These are phyloP conservation scores for Bucco capensis DNA, from an alignment of 2,113 vertebrate species.

Conservation along the genomic window DNA sequence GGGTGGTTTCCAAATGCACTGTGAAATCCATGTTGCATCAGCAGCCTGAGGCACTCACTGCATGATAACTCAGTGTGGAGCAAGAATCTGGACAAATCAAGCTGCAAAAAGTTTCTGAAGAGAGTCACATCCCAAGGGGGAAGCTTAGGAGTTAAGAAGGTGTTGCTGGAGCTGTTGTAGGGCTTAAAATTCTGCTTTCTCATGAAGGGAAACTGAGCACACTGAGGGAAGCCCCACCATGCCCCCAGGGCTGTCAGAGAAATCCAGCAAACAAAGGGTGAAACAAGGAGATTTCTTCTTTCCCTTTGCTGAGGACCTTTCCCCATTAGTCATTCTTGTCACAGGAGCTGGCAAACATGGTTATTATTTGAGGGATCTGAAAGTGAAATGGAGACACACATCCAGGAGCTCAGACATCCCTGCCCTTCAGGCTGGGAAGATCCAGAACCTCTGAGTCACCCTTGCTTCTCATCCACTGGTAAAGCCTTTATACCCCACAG, in stretches of 20 bases:
- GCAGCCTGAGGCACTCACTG: neutral
- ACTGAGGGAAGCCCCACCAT: neutral
- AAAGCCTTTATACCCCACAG: neutral
- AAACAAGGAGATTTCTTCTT: conserved; percentile 7
- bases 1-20: neutral
- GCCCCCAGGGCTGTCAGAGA: neutral
- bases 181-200: neutral
- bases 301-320: conserved; percentile 27
- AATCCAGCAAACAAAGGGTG: conserved; percentile 41
- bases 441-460: neutral
- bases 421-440: rapidly evolving
- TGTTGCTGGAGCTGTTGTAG: neutral
- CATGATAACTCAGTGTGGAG: neutral
- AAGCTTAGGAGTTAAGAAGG: neutral
- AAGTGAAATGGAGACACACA: neutral
- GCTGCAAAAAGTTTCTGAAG: conserved; percentile 5
- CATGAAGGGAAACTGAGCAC: neutral
- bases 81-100: neutral
- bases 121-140: neutral
- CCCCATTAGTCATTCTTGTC: conserved; percentile 60
- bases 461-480: neutral
- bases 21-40: neutral
- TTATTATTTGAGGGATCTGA: conserved; percentile 49
- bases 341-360: conserved; percentile 34
- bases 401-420: neutral